Percentiles rank a stretch among this genome's conserved stretches.
These are phyloP conservation scores for Isichthys henryi DNA, from an alignment of 2,113 vertebrate genomes.

Conservation along the genomic window DNA sequence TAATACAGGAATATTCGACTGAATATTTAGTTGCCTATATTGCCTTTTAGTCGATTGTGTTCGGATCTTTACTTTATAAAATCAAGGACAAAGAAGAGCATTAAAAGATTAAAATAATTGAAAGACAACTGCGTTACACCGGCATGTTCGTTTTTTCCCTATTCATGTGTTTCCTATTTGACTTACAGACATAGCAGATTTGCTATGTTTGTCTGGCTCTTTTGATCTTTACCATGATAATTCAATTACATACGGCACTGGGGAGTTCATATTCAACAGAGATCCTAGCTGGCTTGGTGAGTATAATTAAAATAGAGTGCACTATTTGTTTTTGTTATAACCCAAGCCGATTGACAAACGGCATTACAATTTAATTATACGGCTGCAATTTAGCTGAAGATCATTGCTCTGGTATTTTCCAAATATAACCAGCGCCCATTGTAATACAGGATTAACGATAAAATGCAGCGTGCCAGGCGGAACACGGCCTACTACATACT, in stretches of 20 bases:
- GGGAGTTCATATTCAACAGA: background rate
- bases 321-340: background rate
- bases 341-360: background rate
- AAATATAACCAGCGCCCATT: background rate
- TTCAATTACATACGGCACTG: background rate
- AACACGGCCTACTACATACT: background rate
- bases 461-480: background rate
- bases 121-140: background rate
- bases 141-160: background rate
- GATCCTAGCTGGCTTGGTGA: conserved; percentile 6
- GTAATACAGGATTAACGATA: background rate
- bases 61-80: background rate
- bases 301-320: background rate
- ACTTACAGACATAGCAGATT: background rate
- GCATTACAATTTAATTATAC: background rate
- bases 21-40: background rate
- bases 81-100: background rate
- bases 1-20: background rate
- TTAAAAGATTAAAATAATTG: conserved; percentile 44
- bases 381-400: background rate
- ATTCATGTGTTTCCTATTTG: background rate
- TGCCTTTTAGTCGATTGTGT: background rate
- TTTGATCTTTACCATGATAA: background rate
- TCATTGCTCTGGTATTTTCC: background rate
- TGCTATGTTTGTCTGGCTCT: background rate